A percentile compares a stretch with the other conserved stretches of the same genome.
phyloP scores from a whole-genome alignment of 2,113 vertebrate species.

The Oryzias melastigma region DNA sequence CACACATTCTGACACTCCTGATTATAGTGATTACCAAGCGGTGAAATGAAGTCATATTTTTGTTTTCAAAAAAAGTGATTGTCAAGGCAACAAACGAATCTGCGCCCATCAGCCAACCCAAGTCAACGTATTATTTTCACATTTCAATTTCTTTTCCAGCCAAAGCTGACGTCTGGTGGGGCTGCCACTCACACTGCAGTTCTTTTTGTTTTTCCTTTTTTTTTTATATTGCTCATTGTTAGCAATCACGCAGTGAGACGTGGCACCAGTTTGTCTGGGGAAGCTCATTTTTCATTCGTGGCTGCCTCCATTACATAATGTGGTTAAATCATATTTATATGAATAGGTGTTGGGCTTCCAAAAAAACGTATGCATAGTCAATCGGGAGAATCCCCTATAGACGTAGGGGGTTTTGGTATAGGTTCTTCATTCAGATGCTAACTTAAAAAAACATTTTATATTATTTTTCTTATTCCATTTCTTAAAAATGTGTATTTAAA shows the following conservation, averaged over 20 bases:
- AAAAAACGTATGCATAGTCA: background rate
- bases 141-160: conserved; percentile 59
- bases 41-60: conserved; percentile 67
- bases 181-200: conserved; percentile 57
- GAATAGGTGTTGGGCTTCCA: background rate
- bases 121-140: conserved; percentile 65
- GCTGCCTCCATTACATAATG: conserved; percentile 11
- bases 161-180: conserved; percentile 36
- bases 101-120: conserved; percentile 47
- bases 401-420: background rate
- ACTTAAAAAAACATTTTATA: no score
- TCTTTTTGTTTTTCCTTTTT: conserved; percentile 1
- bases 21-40: conserved; percentile 63
- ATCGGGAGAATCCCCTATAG: background rate
- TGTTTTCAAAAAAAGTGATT: conserved; percentile 62
- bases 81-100: conserved; percentile 70
- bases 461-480: no score
- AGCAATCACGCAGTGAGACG: conserved; percentile 48
- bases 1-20: conserved; percentile 42
- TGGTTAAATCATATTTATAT: conserved; percentile 17
- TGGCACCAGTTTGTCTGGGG: conserved; percentile 26
- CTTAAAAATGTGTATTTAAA: no score
- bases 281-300: conserved; percentile 26
- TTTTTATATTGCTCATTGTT: conserved; percentile 48
- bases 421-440: background rate